A percentile compares a stretch with the other conserved stretches of the same genome.
Evolutionary conservation across 2,113 vertebrate genomes (phyloP).

Genomic region (Triplophysa siluroides): DNA sequence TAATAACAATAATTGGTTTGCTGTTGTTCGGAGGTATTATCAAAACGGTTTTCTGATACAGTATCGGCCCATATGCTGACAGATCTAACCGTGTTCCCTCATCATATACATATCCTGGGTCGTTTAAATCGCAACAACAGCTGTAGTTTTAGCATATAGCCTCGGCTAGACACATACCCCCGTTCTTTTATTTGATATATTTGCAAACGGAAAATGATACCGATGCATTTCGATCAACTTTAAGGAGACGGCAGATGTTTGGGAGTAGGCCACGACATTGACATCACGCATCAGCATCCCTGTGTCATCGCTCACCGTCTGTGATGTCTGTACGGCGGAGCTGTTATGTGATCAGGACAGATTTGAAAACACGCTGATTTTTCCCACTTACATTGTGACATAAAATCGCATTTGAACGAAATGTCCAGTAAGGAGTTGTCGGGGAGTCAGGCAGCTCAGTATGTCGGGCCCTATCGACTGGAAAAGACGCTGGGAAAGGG

Average conservation of each 20-base stretch:
- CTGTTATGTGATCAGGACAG: slow-evolving; percentile 62
- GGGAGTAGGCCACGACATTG: slow-evolving; percentile 70
- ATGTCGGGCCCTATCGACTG: slow-evolving; percentile 79
- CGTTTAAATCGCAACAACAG: neutral
- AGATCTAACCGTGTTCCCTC: neutral
- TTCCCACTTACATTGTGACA: slow-evolving; percentile 2
- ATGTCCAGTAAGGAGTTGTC: slow-evolving; percentile 79
- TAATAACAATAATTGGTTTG: neutral
- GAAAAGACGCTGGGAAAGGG: slow-evolving; percentile 81
- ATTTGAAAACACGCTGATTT: slow-evolving; percentile 56
- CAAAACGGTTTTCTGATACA: neutral
- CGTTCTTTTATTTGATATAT: neutral
- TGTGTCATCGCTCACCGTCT: slow-evolving; percentile 51
- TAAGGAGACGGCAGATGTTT: slow-evolving; percentile 63
- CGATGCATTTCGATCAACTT: slow-evolving; percentile 45
- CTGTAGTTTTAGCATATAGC: neutral
- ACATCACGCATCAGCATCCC: slow-evolving; percentile 62
- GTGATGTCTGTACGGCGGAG: slow-evolving; percentile 66
- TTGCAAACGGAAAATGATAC: neutral
- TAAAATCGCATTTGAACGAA: slow-evolving; percentile 45
- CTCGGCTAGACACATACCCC: neutral
- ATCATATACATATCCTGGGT: neutral
- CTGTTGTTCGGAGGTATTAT: neutral
- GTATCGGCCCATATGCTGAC: neutral
- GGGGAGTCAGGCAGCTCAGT: slow-evolving; percentile 74